These are phyloP conservation scores for Orchestes rusci DNA, from an alignment of 2,888 invertebrate genomes.

Conservation along the genomic window DNA sequence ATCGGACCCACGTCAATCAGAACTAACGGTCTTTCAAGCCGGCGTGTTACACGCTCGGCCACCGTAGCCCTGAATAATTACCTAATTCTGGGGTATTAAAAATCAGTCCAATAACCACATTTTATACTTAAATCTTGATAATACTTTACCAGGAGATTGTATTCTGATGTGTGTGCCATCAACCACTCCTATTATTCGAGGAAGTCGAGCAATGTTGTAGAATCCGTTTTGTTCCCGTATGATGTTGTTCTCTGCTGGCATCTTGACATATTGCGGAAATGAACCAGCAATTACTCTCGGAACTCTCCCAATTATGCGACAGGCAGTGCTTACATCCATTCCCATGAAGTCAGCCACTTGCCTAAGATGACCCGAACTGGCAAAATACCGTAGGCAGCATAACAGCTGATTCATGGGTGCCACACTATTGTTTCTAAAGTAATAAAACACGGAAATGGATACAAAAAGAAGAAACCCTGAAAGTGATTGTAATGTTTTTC, in stretches of 20 bases:
- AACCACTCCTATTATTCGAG: conserved; percentile 4
- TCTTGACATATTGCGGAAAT: conserved; percentile 2
- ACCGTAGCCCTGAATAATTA: no score
- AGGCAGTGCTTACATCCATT: conserved; percentile 12
- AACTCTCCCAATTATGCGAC: conserved; percentile 10
- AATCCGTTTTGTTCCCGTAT: background rate
- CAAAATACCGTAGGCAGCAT: conserved; percentile 15
- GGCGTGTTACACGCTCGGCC: no score
- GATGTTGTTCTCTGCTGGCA: conserved; percentile 1
- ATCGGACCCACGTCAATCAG: no score
- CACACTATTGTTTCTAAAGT: conserved; percentile 10
- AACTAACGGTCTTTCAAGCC: no score
- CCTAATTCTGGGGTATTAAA: no score
- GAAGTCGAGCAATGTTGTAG: conserved; percentile 3
- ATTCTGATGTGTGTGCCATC: conserved; percentile 11
- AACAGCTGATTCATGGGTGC: conserved; percentile 16
- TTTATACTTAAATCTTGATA: no score
- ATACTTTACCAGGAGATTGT: conserved; percentile 14
- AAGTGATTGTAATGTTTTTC: no score
- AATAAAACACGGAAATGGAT: background rate
- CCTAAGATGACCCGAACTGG: conserved; percentile 10
- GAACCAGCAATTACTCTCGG: background rate
- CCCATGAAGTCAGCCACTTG: conserved; percentile 16
- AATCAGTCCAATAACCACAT: no score
- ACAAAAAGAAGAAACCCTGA: no score